Evolutionary conservation across 2,797 vertebrate genomes (phyloP).

Genomic region (Epinephelus awoara): DNA sequence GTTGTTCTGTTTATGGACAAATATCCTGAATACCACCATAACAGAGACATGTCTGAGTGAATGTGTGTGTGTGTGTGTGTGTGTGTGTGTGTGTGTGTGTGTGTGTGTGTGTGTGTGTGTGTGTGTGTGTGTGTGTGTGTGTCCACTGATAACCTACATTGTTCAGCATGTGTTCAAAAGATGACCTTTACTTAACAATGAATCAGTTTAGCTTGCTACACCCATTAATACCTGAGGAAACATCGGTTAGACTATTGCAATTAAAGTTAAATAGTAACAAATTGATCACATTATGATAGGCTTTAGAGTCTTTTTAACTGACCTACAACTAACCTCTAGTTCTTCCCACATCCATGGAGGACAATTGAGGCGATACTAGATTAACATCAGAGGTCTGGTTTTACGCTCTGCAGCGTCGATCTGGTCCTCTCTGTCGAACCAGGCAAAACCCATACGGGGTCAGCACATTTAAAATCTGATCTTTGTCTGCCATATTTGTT

Average conservation of each 20-base stretch:
- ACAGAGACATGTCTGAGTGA: conserved; percentile 21
- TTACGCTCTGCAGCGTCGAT: no score
- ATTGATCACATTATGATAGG: neutral
- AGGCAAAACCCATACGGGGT: no score
- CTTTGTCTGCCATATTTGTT: no score
- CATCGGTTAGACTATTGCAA: conserved; percentile 18
- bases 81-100: conserved; percentile 15
- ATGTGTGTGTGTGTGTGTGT: conserved; percentile 14
- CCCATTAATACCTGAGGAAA: conserved; percentile 4
- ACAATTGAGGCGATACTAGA: neutral
- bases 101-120: conserved; percentile 22
- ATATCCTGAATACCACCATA: conserved; percentile 66
- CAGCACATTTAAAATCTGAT: no score
- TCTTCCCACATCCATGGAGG: neutral
- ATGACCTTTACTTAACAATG: conserved; percentile 59
- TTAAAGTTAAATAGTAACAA: conserved; percentile 34
- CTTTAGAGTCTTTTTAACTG: conserved; percentile 1
- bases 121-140: conserved; percentile 22
- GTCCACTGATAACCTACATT: conserved; percentile 61
- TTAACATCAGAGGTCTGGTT: no score
- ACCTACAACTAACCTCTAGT: conserved; percentile 14
- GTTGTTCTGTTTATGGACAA: conserved; percentile 71
- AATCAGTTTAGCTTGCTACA: conserved; percentile 5
- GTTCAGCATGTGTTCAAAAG: conserved; percentile 47
- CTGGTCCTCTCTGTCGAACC: no score